These are phyloP conservation scores for Conus ventricosus DNA, from an alignment of 1,140 invertebrate genomes.

Conservation along the genomic window DNA sequence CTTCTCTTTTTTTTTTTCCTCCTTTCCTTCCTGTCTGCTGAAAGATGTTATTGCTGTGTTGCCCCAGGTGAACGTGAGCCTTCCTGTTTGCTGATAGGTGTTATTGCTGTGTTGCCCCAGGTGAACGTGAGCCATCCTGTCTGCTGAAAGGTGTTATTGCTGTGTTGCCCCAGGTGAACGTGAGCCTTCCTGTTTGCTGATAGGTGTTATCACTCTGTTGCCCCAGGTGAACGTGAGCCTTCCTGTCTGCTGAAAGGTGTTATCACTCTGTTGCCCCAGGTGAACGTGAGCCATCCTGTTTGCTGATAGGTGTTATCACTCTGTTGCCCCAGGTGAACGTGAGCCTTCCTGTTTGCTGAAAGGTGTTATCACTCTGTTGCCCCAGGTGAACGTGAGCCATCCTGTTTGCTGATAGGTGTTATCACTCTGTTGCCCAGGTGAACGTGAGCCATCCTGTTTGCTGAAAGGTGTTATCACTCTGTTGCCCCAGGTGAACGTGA, in stretches of 20 bases:
- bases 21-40: neutral
- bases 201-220: no score
- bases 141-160: no score
- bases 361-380: neutral
- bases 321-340: neutral
- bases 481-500: conserved; percentile 72
- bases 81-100: neutral
- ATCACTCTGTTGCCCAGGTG: neutral
- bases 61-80: neutral
- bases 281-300: no score
- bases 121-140: no score
- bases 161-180: no score
- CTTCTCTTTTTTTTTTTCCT: no score
- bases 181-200: no score
- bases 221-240: no score
- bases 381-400: neutral
- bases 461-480: neutral
- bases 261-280: no score
- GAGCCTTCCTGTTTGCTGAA: neutral
- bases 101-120: neutral
- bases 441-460: neutral
- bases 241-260: no score
- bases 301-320: neutral
- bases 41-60: neutral
- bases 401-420: neutral